Conservation (phyloP, 2,888 invertebrate species). For the Gandaritis pyraliata region DNA sequence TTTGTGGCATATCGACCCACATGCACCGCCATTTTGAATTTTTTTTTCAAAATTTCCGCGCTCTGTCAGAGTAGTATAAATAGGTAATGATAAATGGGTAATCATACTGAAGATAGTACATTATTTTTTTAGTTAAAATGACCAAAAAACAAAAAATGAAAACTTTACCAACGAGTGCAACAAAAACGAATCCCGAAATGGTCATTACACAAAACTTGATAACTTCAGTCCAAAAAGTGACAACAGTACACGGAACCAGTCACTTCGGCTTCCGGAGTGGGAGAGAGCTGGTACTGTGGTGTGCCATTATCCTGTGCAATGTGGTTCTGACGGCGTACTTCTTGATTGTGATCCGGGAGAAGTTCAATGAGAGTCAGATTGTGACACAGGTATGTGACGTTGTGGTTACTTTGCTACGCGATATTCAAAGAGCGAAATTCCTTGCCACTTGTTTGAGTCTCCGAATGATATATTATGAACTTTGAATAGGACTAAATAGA, state of each 20-base stretch:
- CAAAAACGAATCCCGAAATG: conserved; percentile 5
- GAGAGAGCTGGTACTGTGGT: conserved; percentile 52
- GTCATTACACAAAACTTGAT: conserved; percentile 3
- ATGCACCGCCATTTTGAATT: too few species aligned
- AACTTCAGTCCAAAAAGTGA: conserved; percentile 49
- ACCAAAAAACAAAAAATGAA: not conserved
- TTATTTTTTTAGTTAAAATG: too few species aligned
- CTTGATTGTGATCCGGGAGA: conserved; percentile 58
- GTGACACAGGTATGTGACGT: conserved; percentile 58
- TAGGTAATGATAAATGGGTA: too few species aligned
- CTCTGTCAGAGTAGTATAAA: too few species aligned
- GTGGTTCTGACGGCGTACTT: conserved; percentile 53
- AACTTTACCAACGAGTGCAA: not conserved
- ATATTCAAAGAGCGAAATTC: too few species aligned
- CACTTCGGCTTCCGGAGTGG: conserved; percentile 52
- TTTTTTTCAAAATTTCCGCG: too few species aligned
- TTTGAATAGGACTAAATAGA: too few species aligned
- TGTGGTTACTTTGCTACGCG: too few species aligned
- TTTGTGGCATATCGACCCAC: too few species aligned
- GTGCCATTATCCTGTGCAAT: conserved; percentile 49
- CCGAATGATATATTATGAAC: too few species aligned
- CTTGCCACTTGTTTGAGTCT: too few species aligned
- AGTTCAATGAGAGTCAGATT: conserved; percentile 64
- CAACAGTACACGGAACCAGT: conserved; percentile 62
- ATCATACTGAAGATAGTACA: too few species aligned